A percentile compares a stretch with the other conserved stretches of the same genome.
phyloP scores from a whole-genome alignment of 1,140 invertebrate genomes.

The Cherax destructor region DNA sequence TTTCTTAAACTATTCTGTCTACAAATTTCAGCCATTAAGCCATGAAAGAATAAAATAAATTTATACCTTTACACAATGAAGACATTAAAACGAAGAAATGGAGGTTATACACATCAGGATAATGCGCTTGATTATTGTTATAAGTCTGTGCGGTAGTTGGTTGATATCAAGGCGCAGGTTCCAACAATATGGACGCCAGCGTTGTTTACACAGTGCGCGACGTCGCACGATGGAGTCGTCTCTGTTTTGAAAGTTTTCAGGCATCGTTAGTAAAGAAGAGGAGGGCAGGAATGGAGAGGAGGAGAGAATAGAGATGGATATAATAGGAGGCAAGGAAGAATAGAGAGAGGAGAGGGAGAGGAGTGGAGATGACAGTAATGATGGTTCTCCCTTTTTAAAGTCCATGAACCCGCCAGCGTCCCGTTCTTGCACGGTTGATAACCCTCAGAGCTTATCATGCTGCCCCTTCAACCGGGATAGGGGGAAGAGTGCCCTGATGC shows the following conservation, averaged over 20 bases:
- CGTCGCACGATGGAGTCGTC: background rate
- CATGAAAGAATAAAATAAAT: background rate
- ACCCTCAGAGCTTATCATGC: too few species aligned
- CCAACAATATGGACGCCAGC: background rate
- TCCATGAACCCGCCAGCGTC: too few species aligned
- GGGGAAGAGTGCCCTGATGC: too few species aligned
- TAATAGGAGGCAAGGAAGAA: background rate
- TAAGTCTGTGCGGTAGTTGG: background rate
- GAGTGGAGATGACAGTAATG: slow-evolving; percentile 6
- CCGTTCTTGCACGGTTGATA: too few species aligned
- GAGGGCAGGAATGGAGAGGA: background rate
- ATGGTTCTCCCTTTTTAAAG: background rate
- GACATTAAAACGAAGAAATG: background rate
- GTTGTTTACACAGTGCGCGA: background rate
- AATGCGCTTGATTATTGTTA: background rate
- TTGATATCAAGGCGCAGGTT: background rate
- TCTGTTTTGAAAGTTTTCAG: slow-evolving; percentile 14
- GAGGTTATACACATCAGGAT: background rate
- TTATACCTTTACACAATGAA: background rate
- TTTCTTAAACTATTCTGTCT: background rate
- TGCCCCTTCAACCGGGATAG: too few species aligned
- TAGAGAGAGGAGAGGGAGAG: background rate
- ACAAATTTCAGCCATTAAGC: background rate
- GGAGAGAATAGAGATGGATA: background rate
- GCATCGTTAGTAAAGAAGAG: background rate